These are phyloP conservation scores for Vidua macroura DNA, from an alignment of 2,113 vertebrate genomes.

Conservation along the genomic window DNA sequence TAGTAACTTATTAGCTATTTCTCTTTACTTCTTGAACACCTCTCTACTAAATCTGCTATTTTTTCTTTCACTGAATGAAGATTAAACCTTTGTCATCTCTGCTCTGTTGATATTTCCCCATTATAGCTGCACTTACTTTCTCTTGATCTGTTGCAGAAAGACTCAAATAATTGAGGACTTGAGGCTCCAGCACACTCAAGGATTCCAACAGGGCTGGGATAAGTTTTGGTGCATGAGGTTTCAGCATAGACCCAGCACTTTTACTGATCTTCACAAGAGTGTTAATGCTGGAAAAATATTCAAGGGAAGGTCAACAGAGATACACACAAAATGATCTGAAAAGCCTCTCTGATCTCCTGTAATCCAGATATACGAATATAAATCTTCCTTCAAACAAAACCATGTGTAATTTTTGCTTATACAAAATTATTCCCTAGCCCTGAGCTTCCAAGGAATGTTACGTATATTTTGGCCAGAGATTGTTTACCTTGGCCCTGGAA, in stretches of 20 bases:
- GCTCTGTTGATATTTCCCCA: not conserved
- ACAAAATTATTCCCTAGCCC: not conserved
- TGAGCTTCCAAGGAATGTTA: not conserved
- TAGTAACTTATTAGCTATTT: not conserved
- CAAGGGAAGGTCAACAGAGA: not conserved
- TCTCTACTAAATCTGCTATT: not conserved
- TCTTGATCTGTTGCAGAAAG: conserved; percentile 95
- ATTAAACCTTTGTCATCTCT: not conserved
- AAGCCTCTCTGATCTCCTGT: not conserved
- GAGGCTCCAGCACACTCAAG: conserved; percentile 91
- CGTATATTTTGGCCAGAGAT: not conserved
- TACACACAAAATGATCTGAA: not conserved
- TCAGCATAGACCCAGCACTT: conserved; percentile 90
- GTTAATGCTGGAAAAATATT: conserved; percentile 81
- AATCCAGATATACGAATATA: not conserved
- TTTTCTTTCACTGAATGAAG: not conserved
- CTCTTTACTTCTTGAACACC: not conserved
- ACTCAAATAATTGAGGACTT: conserved; percentile 97
- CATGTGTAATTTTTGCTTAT: not conserved
- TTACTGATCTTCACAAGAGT: conserved; percentile 98
- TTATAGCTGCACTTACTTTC: conserved; percentile 79
- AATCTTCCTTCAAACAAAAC: not conserved
- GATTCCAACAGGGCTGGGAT: conserved; percentile 94
- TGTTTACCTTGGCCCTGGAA: not conserved
- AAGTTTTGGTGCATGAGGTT: conserved; percentile 90